Conservation (phyloP, 1,140 invertebrate species). For the Probaryconus sp. region DNA sequence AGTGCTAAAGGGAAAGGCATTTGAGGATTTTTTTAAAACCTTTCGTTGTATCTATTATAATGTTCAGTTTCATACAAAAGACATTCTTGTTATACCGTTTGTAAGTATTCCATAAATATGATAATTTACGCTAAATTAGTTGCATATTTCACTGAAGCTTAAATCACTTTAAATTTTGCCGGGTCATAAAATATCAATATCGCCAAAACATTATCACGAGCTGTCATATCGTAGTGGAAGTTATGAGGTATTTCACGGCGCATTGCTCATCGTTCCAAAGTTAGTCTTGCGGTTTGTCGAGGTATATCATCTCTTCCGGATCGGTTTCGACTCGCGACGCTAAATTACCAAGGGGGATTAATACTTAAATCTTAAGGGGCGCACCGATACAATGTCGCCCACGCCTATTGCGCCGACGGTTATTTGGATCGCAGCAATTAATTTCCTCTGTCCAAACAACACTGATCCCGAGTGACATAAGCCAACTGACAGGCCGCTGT, state of each 20-base stretch:
- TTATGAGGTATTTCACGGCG: slow-evolving; percentile 42
- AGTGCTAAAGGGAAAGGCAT: too few relatives aligned
- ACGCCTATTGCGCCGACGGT: slow-evolving; percentile 25
- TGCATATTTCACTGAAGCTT: slow-evolving; percentile 12
- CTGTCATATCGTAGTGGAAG: slow-evolving; percentile 23
- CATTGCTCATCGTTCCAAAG: slow-evolving; percentile 39
- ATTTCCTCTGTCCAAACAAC: slow-evolving; percentile 78
- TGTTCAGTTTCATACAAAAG: too few relatives aligned
- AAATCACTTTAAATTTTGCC: slow-evolving; percentile 13
- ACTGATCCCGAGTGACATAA: slow-evolving; percentile 77
- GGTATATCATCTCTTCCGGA: slow-evolving; percentile 13
- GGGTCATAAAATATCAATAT: slow-evolving; percentile 50
- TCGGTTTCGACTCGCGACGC: slow-evolving; percentile 35
- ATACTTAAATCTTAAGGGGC: slow-evolving; percentile 50
- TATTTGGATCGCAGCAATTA: slow-evolving; percentile 62
- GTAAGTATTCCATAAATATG: slow-evolving; percentile 7
- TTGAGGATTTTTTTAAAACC: too few relatives aligned
- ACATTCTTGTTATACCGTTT: too few relatives aligned
- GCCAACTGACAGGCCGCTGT: slow-evolving; percentile 72
- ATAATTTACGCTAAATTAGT: slow-evolving; percentile 13
- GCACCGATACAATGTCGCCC: slow-evolving; percentile 23
- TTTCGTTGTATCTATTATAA: too few relatives aligned
- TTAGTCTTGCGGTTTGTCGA: slow-evolving; percentile 9
- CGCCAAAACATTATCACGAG: slow-evolving; percentile 38
- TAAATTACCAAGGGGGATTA: slow-evolving; percentile 40